Percentiles rank a stretch among this genome's conserved stretches.
These are phyloP conservation scores for Pantelozetes paolii DNA, from an alignment of 2,888 invertebrate genomes.

Conservation along the genomic window DNA sequence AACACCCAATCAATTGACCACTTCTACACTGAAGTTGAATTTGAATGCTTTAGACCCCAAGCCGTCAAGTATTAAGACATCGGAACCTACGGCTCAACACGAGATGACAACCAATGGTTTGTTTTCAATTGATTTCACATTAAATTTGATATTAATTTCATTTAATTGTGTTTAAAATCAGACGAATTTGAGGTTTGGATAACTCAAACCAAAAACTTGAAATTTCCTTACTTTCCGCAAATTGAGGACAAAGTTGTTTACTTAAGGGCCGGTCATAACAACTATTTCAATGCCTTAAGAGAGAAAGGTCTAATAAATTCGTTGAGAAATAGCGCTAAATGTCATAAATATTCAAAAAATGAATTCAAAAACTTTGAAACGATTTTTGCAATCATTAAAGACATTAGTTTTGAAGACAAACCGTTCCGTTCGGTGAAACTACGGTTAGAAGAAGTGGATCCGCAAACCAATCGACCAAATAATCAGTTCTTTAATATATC, in stretches of 20 bases:
- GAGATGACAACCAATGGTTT: too few relatives aligned
- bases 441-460: neutral
- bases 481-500: slow-evolving; percentile 70
- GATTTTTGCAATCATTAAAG: neutral
- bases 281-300: slow-evolving; percentile 80
- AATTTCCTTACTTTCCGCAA: slow-evolving; percentile 92
- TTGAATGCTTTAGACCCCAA: too few relatives aligned
- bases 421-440: neutral
- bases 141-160: too few relatives aligned
- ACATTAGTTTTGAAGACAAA: neutral
- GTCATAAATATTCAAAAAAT: neutral
- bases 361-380: neutral
- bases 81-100: too few relatives aligned
- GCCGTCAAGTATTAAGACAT: too few relatives aligned
- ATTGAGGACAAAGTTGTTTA: slow-evolving; percentile 80
- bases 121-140: neutral
- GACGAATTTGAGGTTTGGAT: neutral
- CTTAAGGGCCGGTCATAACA: slow-evolving; percentile 60
- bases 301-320: neutral
- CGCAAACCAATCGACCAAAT: slow-evolving; percentile 50
- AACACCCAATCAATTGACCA: too few relatives aligned
- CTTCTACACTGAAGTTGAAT: too few relatives aligned
- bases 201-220: neutral
- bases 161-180: too few relatives aligned
- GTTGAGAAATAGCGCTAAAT: neutral